These are phyloP conservation scores for Ostrea denselamellosa DNA, from an alignment of 1,140 invertebrate genomes.

Conservation along the genomic window DNA sequence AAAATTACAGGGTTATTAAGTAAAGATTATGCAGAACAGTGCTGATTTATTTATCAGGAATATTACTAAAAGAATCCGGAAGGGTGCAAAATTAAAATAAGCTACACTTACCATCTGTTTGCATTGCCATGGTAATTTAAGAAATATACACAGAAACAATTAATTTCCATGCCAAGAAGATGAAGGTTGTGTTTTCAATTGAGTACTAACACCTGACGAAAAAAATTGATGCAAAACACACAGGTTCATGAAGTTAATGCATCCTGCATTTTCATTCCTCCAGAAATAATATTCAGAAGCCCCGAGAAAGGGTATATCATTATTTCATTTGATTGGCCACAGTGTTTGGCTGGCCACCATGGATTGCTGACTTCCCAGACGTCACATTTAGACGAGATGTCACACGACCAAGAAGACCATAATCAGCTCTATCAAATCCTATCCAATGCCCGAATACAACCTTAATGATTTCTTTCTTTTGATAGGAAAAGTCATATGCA, in stretches of 20 bases:
- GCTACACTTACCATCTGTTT: slow-evolving; percentile 37
- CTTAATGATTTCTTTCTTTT: slow-evolving; percentile 39
- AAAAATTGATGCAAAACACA: slow-evolving; percentile 20
- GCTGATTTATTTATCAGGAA: slow-evolving; percentile 30
- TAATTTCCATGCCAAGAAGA: slow-evolving; percentile 33
- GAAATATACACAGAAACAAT: slow-evolving; percentile 34
- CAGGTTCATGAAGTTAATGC: slow-evolving; percentile 28
- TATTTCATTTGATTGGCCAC: slow-evolving; percentile 29
- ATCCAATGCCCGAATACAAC: slow-evolving; percentile 27
- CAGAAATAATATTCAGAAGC: neutral
- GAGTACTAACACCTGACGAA: slow-evolving; percentile 26
- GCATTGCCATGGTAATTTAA: slow-evolving; percentile 33
- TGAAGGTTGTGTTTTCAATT: slow-evolving; percentile 23
- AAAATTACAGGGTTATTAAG: slow-evolving; percentile 38
- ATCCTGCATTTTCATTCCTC: neutral
- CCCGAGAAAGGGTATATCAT: neutral
- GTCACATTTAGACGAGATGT: slow-evolving; percentile 32
- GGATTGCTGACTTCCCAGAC: slow-evolving; percentile 21
- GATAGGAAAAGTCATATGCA: slow-evolving; percentile 38
- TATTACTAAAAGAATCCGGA: neutral
- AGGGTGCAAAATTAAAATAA: slow-evolving; percentile 23
- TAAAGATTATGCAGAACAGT: slow-evolving; percentile 24
- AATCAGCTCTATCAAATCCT: slow-evolving; percentile 38
- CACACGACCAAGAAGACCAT: slow-evolving; percentile 30
- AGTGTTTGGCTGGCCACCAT: neutral